These are phyloP conservation scores for Drosophila acutilabella DNA, from an alignment of 2,888 invertebrate species.

Conservation along the genomic window DNA sequence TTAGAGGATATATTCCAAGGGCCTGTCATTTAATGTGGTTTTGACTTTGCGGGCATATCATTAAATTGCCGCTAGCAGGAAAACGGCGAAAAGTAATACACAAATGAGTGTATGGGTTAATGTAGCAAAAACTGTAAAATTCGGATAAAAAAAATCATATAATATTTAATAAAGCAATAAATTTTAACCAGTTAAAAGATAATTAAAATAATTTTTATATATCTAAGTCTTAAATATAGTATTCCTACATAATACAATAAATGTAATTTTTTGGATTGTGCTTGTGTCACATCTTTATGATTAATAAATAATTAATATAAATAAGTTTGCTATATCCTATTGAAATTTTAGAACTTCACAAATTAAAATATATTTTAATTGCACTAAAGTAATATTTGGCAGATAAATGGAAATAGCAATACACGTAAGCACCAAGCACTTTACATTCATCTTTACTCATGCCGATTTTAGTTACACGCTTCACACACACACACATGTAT, in stretches of 20 bases:
- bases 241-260: no score
- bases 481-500: slow-evolving; percentile 31
- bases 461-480: slow-evolving; percentile 34
- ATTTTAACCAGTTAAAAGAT: no score
- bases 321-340: background rate
- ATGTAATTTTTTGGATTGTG: no score
- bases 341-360: background rate
- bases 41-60: slow-evolving; percentile 80
- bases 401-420: no score
- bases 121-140: slow-evolving; percentile 21
- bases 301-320: background rate
- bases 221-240: no score
- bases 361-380: slow-evolving; percentile 4
- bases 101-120: slow-evolving; percentile 66
- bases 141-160: background rate
- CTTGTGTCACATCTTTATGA: no score
- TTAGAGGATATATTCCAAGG: slow-evolving; percentile 57
- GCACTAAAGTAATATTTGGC: background rate
- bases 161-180: no score
- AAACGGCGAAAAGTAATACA: slow-evolving; percentile 51
- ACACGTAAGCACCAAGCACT: slow-evolving; percentile 19
- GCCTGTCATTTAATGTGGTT: slow-evolving; percentile 79
- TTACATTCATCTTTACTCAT: slow-evolving; percentile 42
- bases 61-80: slow-evolving; percentile 74
- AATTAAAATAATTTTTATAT: no score